Evolutionary conservation across 2,113 vertebrate species (phyloP), one percentile per base, ranked within the genome.

Genomic region (Thamnophis sirtalis): DNA sequence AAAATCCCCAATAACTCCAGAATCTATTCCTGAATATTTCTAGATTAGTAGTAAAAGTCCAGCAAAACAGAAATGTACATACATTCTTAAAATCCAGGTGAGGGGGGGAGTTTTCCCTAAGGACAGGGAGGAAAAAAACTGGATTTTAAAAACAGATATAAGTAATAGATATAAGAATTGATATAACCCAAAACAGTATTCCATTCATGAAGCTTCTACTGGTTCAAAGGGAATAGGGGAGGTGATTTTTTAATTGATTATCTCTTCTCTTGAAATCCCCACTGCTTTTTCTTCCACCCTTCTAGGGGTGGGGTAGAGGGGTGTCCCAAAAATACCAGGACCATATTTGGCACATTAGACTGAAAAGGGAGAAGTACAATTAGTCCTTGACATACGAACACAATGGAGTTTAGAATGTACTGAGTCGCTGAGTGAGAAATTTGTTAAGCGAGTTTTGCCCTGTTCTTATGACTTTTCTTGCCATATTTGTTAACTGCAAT

Each of bases 261-360:
- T 38, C 33, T 38, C 17, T 43, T 80, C 73, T 80, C 73, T 43
- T 80, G 33, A 80, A 73, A 38, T 38, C 73, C 73, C 73, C 73
- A 80, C 73, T 38, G 33, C 5, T 80, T 3, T 43, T 80, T 80
- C 17, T 0, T 43, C 73, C 33, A 80, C 33, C 17, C 73, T 43
- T 43, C 7, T 1, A 1, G 17, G 33, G 17, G 0, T 0, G 9
- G 24, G 8, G 43, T 1, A 3, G 1, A n/a, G 22, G 24, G 58
- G 2, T 56, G 22, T 80, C 33, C 73, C 73, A 21, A 43, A 80
- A 43, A 80, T 80, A 43, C 73, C 73, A 80, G 17, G 3, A 43
- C 33, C 33, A 1, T 80, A 9, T 80, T 43, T 43, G 33, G 73
- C 33, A 38, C 33, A 19, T 33, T 7, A 38, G 15, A 38, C 17